Evolutionary conservation across 37 sponge, comb jelly and placozoan species (phyloP).

Genomic region (Corticium candelabrum): DNA sequence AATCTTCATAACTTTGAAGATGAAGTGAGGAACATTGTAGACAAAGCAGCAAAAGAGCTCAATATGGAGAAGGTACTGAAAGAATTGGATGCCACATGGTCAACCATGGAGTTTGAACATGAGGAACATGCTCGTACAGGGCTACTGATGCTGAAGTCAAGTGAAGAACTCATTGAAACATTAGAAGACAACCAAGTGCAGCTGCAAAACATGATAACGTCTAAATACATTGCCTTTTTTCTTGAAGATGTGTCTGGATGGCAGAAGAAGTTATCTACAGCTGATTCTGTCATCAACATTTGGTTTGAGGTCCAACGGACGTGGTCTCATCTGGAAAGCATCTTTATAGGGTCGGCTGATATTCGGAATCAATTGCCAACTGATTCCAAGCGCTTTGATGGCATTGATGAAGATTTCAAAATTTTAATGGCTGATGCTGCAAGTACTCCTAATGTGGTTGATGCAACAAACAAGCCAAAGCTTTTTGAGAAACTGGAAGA

Average conservation of each 20-base stretch:
- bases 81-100: constrained; percentile 92
- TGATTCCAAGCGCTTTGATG: constrained; percentile 91
- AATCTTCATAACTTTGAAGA: constrained; percentile 98
- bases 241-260: constrained; percentile 89
- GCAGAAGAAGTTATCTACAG: constrained; percentile 95
- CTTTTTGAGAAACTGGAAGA: constrained; percentile 81
- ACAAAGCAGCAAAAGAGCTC: constrained; percentile 96
- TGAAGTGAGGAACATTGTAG: constrained; percentile 94
- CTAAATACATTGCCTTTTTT: constrained; percentile 96
- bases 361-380: constrained; percentile 92
- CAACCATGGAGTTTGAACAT: constrained; percentile 91
- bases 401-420: constrained; percentile 93
- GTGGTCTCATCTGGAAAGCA: constrained; percentile 98
- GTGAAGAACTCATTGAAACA: constrained; percentile 95
- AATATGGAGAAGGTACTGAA: constrained; percentile 90
- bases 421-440: constrained; percentile 77
- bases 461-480: constrained; percentile 71
- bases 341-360: constrained; percentile 97
- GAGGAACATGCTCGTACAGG: constrained; percentile 77
- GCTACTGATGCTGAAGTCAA: constrained; percentile 55
- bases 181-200: constrained; percentile 99
- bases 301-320: constrained; percentile 99
- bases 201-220: constrained; percentile 96
- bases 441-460: constrained; percentile 91
- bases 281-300: constrained; percentile 91